Conservation (phyloP, 2,888 invertebrate species). For the Ferrisia virgata region DNA sequence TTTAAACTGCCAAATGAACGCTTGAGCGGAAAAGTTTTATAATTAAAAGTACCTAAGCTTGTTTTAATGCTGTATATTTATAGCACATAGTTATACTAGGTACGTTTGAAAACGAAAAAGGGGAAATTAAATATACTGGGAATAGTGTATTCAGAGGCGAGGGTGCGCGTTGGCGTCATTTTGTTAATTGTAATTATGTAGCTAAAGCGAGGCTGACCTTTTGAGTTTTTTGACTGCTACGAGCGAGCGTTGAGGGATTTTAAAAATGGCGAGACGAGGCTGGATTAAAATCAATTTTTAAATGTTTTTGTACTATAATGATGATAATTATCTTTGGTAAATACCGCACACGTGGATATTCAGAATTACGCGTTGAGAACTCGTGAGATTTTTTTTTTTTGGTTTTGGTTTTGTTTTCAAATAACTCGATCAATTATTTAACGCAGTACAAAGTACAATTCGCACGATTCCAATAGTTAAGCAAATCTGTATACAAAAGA, state of each 20-base stretch:
- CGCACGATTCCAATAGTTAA: too few species aligned
- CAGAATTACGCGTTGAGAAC: too few species aligned
- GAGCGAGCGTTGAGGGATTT: background rate
- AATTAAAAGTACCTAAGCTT: conserved; percentile 11
- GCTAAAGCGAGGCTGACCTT: background rate
- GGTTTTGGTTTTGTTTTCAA: too few species aligned
- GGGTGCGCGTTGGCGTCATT: background rate
- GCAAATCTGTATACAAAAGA: too few species aligned
- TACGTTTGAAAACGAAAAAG: background rate
- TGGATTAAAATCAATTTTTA: background rate
- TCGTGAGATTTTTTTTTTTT: too few species aligned
- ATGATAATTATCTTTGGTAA: too few species aligned
- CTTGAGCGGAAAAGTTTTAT: conserved; percentile 8
- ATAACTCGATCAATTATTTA: too few species aligned
- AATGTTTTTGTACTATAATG: too few species aligned
- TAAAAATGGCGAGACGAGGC: background rate
- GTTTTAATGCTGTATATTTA: conserved; percentile 13
- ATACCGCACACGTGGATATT: too few species aligned
- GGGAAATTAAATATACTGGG: background rate
- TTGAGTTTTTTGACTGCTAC: background rate
- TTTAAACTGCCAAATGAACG: background rate
- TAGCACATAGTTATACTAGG: background rate
- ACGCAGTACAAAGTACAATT: too few species aligned
- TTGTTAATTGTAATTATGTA: background rate
- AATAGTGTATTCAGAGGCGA: background rate